Evolutionary conservation across 2,888 invertebrate genomes (phyloP), one percentile per base, ranked within the genome.

Genomic region (Pyrrhosoma nymphula): DNA sequence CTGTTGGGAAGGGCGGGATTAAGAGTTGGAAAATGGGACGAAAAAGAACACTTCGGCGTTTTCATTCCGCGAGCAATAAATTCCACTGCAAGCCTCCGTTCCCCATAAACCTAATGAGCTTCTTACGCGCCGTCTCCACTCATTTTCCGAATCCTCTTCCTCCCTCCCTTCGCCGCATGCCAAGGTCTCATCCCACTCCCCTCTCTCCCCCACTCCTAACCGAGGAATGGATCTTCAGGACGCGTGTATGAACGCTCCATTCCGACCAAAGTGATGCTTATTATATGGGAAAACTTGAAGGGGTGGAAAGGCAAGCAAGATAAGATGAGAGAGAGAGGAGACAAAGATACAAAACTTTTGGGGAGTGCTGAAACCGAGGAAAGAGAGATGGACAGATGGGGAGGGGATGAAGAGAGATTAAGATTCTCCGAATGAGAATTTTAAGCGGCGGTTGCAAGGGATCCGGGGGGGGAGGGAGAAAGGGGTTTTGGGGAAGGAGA

Each of bases 41-140:
- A 82, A 82, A 82, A 82, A 60, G 35, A 35, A 82, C 35, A 82
- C 12, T 82, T 30, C 30, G 30, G 55, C 12, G 55, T 89, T 89
- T 89, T 56, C 89, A 56, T 89, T 89, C 89, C 56, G 56, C 89
- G 56, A 89, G 55, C 89, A 89, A 89, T 89, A 89, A 89, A 56
- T 89, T 89, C 89, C 47, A 55, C 89, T 89, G 26, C 89, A 89
- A 39, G 47, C 89, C 89, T 35, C 89, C 89, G 88, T 55, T 47
- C 16, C 16, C 89, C 89, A 55, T 55, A 89, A 82, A 55, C 89
- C 47, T 89, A 89, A 89, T 89, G 47, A 89, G 89, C 89, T 89
- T 89, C 89, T 89, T 55, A 47, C 89, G 89, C 89, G 23, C 47
- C 56, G 12, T 89, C 47, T 89, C n/a, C n/a, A 39, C 26, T 39